A percentile compares a stretch with the other conserved stretches of the same genome.
Evolutionary conservation across 2,113 vertebrate species (phyloP).

Genomic region (Albula goreensis): DNA sequence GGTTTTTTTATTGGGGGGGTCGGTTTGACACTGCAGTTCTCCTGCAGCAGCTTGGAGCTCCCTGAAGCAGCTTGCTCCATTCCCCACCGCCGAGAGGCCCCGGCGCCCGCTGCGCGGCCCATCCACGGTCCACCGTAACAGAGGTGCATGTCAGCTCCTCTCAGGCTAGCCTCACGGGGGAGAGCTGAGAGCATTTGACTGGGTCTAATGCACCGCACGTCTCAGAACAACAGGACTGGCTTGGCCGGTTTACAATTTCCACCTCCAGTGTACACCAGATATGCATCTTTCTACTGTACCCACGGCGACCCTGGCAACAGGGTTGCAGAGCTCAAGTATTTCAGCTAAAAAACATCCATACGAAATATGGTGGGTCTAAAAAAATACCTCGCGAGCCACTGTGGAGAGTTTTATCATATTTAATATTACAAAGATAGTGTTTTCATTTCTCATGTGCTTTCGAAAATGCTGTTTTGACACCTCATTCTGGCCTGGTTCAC

Average conservation of each 20-base stretch:
- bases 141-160: slow-evolving; percentile 10
- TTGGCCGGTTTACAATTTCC: neutral
- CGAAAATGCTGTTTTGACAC: too few species aligned
- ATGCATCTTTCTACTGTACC: neutral
- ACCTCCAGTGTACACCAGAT: neutral
- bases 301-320: neutral
- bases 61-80: slow-evolving; percentile 5
- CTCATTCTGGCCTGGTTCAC: too few species aligned
- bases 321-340: neutral
- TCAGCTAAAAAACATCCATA: neutral
- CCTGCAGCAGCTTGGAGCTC: slow-evolving; percentile 7
- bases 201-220: slow-evolving; percentile 5
- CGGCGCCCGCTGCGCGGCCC: neutral
- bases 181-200: slow-evolving; percentile 7
- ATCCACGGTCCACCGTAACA: neutral
- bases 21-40: neutral
- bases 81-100: slow-evolving; percentile 17
- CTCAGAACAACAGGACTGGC: neutral
- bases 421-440: too few species aligned
- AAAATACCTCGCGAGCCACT: neutral
- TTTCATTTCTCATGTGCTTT: too few species aligned
- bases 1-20: neutral
- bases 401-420: neutral
- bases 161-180: neutral
- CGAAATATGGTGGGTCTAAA: neutral